Base-by-base conservation (phyloP, 1,140 invertebrate genomes). In the Anastrepha ludens region DNA sequence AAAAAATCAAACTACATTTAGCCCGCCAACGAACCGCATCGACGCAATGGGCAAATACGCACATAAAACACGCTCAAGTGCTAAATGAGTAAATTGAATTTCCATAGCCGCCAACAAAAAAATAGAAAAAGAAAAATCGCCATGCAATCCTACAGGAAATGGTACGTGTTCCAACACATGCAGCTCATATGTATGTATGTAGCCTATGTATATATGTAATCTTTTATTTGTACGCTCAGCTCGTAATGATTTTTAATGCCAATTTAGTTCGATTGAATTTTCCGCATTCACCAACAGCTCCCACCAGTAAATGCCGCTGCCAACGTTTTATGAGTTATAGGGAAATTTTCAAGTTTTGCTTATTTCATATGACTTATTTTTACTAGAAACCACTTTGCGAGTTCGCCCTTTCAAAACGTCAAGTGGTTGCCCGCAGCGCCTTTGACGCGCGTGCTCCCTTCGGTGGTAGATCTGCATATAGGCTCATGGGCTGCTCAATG, bases 301-400 rank as follows among this genome's bases (percentile, higher is more conserved):
- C 47, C 44, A 81, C n/a, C 44, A 13, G 20, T 50, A 44, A 11
- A 55, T 29, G 74, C 59, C 85, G 5, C 11, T 65, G 9, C 62
- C 11, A 15, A 50, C 59, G 20, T 74, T 74, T 88, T 70, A 88
- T 90, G 91, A 91, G 89, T 92, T 92, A 91, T 90, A 87, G 88
- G 90, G 91, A 92, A 92, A 55, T 85, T 85, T 44, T 88, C 11
- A 39, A 87, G 64, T 87, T 65, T 87, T 47, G 41, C 74, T 90
- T 4, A 17, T 62, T 62, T 62, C 4, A 17, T 62, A 15, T 67
- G 6, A 29, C 11, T 62, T 62, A 17, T 15, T 20, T 58, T 81
- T 55, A n/a, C 41, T n/a, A n/a, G 74, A 74, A 90, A 87, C 62
- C 70, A 86, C 86, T 86, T 86, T 41, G 41, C 62, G 86, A 39